Base-by-base conservation (phyloP, 2,113 vertebrate genomes). In the Oceanites oceanicus region DNA sequence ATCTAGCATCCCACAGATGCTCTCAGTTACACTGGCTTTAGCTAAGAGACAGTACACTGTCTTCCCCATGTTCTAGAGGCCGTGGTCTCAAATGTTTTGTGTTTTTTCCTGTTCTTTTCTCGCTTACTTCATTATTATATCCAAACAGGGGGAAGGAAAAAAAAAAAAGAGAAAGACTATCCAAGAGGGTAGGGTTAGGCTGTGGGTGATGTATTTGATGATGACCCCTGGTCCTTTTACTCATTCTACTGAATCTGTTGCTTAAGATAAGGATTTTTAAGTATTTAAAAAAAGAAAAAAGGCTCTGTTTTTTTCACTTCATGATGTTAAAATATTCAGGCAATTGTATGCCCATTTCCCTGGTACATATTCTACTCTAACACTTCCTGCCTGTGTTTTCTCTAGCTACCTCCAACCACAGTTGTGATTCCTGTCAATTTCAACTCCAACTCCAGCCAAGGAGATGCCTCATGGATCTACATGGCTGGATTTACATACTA, bases 121-220 rank as follows among this genome's bases (percentile, higher is more conserved):
- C 15, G 62, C 27, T 47, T 76, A 42, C 25, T 56, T 76, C 13
- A 52, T 17, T 44, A 38, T 49, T 29, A 75, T 44, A 74, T 45
- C 38, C 21, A 87, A 81, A 34, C 0, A 2, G 21, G 8, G 11
- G 1, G 1, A n/a, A n/a, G n/a, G n/a, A n/a, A n/a, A 1, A 8
- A 34, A 59, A 67, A 25, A n/a, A 2, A 47, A 14, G 7, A 27
- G 9, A 75, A 65, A 47, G 4, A 17, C 18, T 67, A 25, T 29
- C 14, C 32, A 53, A 14, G 7, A 63, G 7, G 9, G 17, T 18
- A 68, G 4, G 6, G 7, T 4, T 45, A 53, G 30, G 11, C 34
- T 81, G 20, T 36, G 19, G 19, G 7, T 88, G 12, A 63, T 30
- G 5, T 11, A 67, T 32, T 61, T 42, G 36, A 42, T 25, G 2